Conservation (phyloP, 2,797 vertebrate species). For the Etheostoma perlongum region DNA sequence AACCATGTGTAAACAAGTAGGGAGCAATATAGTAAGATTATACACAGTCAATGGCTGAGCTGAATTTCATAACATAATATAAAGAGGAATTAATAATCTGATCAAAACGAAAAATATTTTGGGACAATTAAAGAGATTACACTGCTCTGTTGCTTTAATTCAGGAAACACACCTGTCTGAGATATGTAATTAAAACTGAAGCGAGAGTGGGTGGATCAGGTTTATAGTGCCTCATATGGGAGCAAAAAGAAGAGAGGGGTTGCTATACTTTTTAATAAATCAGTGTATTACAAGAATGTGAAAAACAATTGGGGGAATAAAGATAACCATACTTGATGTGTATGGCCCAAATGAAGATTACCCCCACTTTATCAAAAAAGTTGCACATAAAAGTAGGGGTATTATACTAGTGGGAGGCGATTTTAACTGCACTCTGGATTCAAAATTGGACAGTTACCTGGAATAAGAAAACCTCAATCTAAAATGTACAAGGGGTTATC, state of each 20-base stretch:
- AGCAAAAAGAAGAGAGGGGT: background rate
- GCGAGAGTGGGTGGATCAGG: background rate
- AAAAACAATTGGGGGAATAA: background rate
- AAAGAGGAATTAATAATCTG: background rate
- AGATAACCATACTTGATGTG: background rate
- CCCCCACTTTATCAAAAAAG: background rate
- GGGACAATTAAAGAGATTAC: background rate
- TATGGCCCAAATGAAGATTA: slow-evolving; percentile 9
- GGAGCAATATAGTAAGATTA: background rate
- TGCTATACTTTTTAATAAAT: slow-evolving; percentile 10
- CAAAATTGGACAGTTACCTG: background rate
- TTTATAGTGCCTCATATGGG: background rate
- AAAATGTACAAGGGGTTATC: slow-evolving; percentile 1
- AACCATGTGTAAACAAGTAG: background rate
- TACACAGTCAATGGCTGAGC: background rate
- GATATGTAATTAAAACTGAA: background rate
- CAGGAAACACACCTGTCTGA: background rate
- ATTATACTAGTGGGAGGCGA: background rate
- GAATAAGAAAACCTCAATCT: background rate
- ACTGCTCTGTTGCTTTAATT: background rate
- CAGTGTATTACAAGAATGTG: background rate
- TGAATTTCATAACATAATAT: background rate
- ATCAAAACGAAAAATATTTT: background rate
- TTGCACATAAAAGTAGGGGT: background rate
- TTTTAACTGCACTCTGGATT: background rate